Base-by-base conservation (phyloP, 2,797 vertebrate genomes). In the Furcifer pardalis region DNA sequence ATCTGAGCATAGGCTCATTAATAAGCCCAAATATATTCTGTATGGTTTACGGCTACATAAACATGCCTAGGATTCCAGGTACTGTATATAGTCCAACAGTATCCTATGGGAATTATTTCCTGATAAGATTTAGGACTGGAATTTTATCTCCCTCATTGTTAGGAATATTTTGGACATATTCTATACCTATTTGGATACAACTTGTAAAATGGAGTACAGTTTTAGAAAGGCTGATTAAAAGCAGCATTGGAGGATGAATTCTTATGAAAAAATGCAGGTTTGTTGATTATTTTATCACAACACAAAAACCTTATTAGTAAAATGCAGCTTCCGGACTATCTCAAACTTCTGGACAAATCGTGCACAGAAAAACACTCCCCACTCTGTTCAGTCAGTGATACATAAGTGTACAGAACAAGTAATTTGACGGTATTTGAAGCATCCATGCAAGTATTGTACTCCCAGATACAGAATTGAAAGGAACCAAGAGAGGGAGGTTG, bases 1-100 rank as follows among this genome's bases (percentile, higher is more conserved):
- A 86, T 84, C 89, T 77, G 85, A 79, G 85, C 56, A 84, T 13
- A 52, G 17, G 21, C n/a, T 32, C 30, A 6, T 65, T 4, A 66
- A 13, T 2, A 71, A 35, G n/a, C 7, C 17, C 44, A 1, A 52
- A 10, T 30, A 27, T 10, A 30, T 63, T 10, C 25, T 10, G 30
- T 30, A 27, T 13, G 23, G 3, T 69, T 56, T 27, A 32, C 10
- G 35, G n/a, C 12, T 12, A 49, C 13, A 12, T 49, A 49, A 49
- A 49, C 13, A 12, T 8, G 46, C 9, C 9, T 12, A 79, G 9
- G 27, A 19, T 2, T n/a, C 25, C 25, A n/a, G 10, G 27, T 37
- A n/a, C n/a, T n/a, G n/a, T n/a, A 52, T 37, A 13, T 1, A 12
- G 25, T 30, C 44, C 27, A 1, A 37, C 35, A 19, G 5, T 49